A percentile compares a stretch with the other conserved stretches of the same genome.
These are phyloP conservation scores for Alligator sinensis DNA, from an alignment of 2,113 vertebrate species.

Conservation along the genomic window DNA sequence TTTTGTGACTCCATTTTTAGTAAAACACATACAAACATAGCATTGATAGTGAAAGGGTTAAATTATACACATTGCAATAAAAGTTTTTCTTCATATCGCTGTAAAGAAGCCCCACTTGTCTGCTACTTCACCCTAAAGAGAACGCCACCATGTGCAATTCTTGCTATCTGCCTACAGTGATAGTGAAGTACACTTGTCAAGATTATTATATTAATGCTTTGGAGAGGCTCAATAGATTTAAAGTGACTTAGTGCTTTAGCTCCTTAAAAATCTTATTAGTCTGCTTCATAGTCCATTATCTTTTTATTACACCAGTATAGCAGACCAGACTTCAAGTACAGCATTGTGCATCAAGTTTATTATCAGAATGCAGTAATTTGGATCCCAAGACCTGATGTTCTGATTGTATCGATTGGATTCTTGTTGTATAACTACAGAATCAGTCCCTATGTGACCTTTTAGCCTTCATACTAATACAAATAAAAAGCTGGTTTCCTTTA, in stretches of 20 bases:
- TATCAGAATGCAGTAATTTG: not conserved
- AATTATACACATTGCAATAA: rapidly evolving
- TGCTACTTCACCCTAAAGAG: not conserved
- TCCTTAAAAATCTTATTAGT: constrained; percentile 44
- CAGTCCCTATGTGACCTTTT: not conserved
- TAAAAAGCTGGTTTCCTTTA: constrained; percentile 1
- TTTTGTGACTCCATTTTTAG: not conserved
- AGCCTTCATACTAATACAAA: not conserved
- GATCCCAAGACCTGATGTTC: not conserved
- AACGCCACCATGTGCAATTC: not conserved
- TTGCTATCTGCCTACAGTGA: not conserved
- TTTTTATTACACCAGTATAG: not conserved
- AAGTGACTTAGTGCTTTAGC: constrained; percentile 22
- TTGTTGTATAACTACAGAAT: not conserved
- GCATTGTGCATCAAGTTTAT: not conserved
- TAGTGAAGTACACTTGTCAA: not conserved
- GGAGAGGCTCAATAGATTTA: constrained; percentile 41
- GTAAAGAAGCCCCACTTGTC: not conserved
- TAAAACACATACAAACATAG: not conserved
- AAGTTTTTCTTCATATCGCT: not conserved
- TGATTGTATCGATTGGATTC: not conserved
- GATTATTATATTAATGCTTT: constrained; percentile 36
- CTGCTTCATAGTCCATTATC: constrained; percentile 25
- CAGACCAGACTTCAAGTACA: not conserved
- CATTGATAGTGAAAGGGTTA: not conserved